phyloP scores from a whole-genome alignment of 1,140 invertebrate genomes.

The Musca vetustissima region DNA sequence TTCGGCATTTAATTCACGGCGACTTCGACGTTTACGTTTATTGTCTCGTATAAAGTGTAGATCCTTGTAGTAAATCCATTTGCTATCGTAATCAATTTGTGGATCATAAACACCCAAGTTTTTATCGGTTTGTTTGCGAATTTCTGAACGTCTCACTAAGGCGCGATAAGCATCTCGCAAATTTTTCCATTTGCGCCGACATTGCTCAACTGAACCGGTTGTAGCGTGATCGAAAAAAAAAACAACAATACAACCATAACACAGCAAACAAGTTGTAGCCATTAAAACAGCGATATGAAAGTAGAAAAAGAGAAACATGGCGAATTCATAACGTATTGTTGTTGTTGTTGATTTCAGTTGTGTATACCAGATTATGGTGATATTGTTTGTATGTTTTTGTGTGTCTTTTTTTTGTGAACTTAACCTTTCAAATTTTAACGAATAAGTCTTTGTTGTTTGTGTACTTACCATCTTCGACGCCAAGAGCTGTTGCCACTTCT shows the following conservation, averaged over 20 bases:
- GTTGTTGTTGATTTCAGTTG: too few relatives aligned
- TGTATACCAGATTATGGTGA: too few relatives aligned
- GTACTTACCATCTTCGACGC: not conserved
- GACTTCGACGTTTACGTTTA: not conserved
- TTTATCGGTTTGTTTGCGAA: not conserved
- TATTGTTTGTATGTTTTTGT: too few relatives aligned
- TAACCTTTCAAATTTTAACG: too few relatives aligned
- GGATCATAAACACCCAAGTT: not conserved
- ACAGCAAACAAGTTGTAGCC: too few relatives aligned
- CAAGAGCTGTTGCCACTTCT: not conserved
- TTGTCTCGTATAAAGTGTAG: conserved; percentile 25
- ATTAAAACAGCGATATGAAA: too few relatives aligned
- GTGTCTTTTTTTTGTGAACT: too few relatives aligned
- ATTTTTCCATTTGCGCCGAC: conserved; percentile 28
- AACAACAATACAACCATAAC: too few relatives aligned
- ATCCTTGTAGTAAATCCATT: conserved; percentile 20
- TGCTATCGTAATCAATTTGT: not conserved
- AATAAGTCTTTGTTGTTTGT: too few relatives aligned
- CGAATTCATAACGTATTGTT: too few relatives aligned
- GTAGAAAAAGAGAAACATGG: too few relatives aligned
- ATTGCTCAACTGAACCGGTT: conserved; percentile 14
- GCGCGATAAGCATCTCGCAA: conserved; percentile 28
- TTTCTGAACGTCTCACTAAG: conserved; percentile 20
- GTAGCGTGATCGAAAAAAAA: too few relatives aligned
- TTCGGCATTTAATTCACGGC: not conserved